Evolutionary conservation across 2,888 invertebrate genomes (phyloP), one percentile per base, ranked within the genome.

Genomic region (Oscheius sp.): DNA sequence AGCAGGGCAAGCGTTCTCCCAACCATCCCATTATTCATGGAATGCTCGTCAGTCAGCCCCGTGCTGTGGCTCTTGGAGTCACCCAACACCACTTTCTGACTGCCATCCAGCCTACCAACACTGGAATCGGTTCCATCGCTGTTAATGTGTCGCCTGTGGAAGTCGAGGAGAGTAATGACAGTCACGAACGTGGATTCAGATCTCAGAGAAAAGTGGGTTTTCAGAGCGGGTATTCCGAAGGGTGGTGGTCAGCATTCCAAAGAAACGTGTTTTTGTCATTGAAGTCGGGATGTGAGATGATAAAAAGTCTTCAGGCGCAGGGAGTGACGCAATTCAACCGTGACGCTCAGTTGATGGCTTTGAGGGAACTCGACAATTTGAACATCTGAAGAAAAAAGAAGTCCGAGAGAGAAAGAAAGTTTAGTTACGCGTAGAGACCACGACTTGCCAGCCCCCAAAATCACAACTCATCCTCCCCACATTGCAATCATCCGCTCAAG

Each of bases 1-100:
- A 48, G 32, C 47, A 63, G 21, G 63, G 63, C 13, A 63, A 63
- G 48, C n/a, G 63, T n/a, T 63, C 63, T 9, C 55, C 66, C 32
- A 13, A 51, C 37, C 74, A 70, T 32, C 75, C 71, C 9, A 58
- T 75, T n/a, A 75, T 75, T 48, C 75, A 75, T 48, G 75, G 75
- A 55, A 66, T 75, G 55, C 50, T 75, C n/a, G 75, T 75, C 42
- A 71, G 66, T 4, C 75, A 75, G 66, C 75, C 75, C 5, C 47
- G 48, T 32, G 51, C 75, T 10, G 66, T 75, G 3, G 71, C 75
- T 42, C 63, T 74, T 35, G 74, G 74, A 48, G 58, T 59, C 21
- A 60, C 68, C 3, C 74, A 74, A 35, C 66, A 66, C 10, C 74
- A 74, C 32, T 66, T 74, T 59, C 51, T 72, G 32, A 35, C 51